These are phyloP conservation scores for Pogoniulus pusillus DNA, from an alignment of 2,797 vertebrate genomes.

Conservation along the genomic window DNA sequence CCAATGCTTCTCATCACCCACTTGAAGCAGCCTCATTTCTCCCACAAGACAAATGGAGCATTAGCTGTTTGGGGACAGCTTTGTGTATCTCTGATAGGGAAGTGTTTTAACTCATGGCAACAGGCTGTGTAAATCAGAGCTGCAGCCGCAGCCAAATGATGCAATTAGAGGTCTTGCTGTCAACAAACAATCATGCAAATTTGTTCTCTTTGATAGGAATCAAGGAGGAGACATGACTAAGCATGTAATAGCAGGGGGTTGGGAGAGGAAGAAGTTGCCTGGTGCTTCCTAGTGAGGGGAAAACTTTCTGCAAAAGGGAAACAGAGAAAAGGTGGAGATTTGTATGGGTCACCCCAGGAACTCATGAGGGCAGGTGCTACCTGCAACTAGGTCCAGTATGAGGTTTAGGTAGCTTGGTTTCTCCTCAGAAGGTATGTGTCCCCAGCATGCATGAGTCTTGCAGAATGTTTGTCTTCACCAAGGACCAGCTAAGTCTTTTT, in stretches of 20 bases:
- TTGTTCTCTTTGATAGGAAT: slow-evolving; percentile 68
- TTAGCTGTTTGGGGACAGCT: slow-evolving; percentile 29
- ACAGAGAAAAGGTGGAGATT: background rate
- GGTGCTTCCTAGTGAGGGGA: slow-evolving; percentile 25
- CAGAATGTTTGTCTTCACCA: background rate
- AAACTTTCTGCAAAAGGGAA: background rate
- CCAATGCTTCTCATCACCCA: background rate
- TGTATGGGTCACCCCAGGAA: background rate
- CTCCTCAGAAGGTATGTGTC: background rate
- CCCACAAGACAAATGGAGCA: slow-evolving; percentile 25
- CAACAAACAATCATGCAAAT: slow-evolving; percentile 74
- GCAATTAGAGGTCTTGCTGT: slow-evolving; percentile 70
- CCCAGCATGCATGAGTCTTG: background rate
- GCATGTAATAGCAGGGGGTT: slow-evolving; percentile 53
- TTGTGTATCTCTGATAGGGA: slow-evolving; percentile 30
- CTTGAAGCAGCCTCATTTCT: background rate
- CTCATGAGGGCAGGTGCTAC: background rate
- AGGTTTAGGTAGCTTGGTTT: background rate
- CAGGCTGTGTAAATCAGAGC: slow-evolving; percentile 61
- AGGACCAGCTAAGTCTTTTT: background rate
- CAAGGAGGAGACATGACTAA: slow-evolving; percentile 65
- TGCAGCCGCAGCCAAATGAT: slow-evolving; percentile 61
- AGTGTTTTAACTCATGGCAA: slow-evolving; percentile 55
- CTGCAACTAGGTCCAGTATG: fast-evolving
- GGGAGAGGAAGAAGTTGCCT: background rate